phyloP scores from a whole-genome alignment of 2,797 vertebrate genomes.

The Rhinoraja longicauda region DNA sequence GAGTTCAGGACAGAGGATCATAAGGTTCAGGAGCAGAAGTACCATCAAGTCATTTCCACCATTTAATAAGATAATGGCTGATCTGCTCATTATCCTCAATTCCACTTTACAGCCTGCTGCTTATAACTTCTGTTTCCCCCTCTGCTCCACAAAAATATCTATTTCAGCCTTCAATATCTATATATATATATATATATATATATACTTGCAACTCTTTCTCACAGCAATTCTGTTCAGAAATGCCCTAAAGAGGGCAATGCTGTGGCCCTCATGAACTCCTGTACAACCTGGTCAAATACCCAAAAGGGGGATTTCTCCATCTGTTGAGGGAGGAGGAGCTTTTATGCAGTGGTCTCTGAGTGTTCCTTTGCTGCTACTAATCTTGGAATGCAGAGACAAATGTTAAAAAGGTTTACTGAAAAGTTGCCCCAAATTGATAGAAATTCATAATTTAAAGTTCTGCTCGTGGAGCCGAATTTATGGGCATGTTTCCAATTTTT shows the following conservation, averaged over 20 bases:
- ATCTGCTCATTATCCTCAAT: no score
- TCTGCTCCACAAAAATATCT: no score
- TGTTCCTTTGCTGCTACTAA: not conserved
- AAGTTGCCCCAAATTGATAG: not conserved
- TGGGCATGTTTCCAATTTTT: not conserved
- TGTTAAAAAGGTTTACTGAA: not conserved
- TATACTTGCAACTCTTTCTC: no score
- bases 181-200: no score
- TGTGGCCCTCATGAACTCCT: not conserved
- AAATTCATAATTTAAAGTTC: not conserved
- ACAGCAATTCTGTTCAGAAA: not conserved
- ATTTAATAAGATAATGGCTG: no score
- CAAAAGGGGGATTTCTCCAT: not conserved
- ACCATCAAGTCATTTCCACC: no score
- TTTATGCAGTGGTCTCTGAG: not conserved
- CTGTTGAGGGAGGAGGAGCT: not conserved
- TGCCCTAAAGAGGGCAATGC: not conserved
- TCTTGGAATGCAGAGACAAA: no score
- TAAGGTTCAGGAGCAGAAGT: no score
- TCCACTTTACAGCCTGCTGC: no score
- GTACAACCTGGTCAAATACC: not conserved
- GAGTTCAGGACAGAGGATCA: not conserved
- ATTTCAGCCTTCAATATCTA: no score
- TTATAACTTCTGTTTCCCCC: no score
- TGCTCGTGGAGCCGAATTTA: not conserved